Conservation (phyloP, 2,888 invertebrate species). For the Encarsia formosa region DNA sequence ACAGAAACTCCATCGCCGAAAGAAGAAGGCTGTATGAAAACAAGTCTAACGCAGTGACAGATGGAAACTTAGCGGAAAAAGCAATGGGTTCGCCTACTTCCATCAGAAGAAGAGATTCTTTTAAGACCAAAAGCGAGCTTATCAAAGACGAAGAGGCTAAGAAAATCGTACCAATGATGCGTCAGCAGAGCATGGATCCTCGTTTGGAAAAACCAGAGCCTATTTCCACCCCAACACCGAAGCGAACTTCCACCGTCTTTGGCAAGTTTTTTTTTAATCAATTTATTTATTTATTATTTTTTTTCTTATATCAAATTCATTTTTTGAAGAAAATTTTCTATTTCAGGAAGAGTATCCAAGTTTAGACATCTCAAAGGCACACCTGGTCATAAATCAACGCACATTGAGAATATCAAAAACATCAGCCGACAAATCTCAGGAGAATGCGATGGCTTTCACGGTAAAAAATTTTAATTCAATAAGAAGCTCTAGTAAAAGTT, state of each 20-base stretch:
- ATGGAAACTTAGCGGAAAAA: slow-evolving; percentile 60
- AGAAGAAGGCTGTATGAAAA: slow-evolving; percentile 72
- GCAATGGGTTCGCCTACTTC: slow-evolving; percentile 65
- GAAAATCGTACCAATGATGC: slow-evolving; percentile 51
- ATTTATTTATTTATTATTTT: slow-evolving; percentile 1
- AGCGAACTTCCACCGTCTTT: slow-evolving; percentile 81
- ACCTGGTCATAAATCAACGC: slow-evolving; percentile 82
- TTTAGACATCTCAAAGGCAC: slow-evolving; percentile 90
- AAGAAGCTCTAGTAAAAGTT: not conserved
- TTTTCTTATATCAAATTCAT: too few species aligned
- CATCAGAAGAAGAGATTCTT: slow-evolving; percentile 67
- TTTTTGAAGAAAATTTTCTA: slow-evolving; percentile 6
- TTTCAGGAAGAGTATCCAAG: slow-evolving; percentile 76
- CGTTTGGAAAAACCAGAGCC: slow-evolving; percentile 51
- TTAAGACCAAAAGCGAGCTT: slow-evolving; percentile 62
- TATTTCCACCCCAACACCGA: slow-evolving; percentile 62
- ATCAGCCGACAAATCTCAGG: slow-evolving; percentile 88
- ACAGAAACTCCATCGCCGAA: slow-evolving; percentile 73
- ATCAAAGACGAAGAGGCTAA: slow-evolving; percentile 53
- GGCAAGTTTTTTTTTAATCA: slow-evolving; percentile 53
- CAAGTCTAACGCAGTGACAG: slow-evolving; percentile 65
- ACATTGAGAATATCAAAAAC: slow-evolving; percentile 88
- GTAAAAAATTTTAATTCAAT: slow-evolving; percentile 47
- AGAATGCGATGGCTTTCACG: slow-evolving; percentile 90
- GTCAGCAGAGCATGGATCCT: slow-evolving; percentile 55